A percentile compares a stretch with the other conserved stretches of the same genome.
Evolutionary conservation across 2,888 invertebrate genomes (phyloP).

Genomic region (Hypomecis punctinalis): DNA sequence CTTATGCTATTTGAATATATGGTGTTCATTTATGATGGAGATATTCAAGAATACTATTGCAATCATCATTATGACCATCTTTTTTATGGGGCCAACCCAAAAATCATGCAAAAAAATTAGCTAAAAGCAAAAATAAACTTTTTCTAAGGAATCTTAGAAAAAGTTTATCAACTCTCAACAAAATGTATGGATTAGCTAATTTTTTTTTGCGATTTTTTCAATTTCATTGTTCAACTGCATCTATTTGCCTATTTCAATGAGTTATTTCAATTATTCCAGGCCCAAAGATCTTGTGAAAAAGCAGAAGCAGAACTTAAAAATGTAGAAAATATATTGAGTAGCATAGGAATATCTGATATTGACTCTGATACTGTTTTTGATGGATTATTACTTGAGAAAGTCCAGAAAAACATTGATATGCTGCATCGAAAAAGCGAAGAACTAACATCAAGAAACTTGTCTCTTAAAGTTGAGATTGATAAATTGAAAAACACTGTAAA

Average conservation of each 20-base stretch:
- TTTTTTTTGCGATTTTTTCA: too few relatives aligned
- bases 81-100: too few relatives aligned
- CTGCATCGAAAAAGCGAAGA: slow-evolving; percentile 74
- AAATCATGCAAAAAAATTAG: too few relatives aligned
- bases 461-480: slow-evolving; percentile 71
- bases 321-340: slow-evolving; percentile 67
- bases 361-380: slow-evolving; percentile 57
- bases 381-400: slow-evolving; percentile 65
- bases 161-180: too few relatives aligned
- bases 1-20: not conserved
- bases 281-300: slow-evolving; percentile 68
- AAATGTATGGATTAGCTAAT: too few relatives aligned
- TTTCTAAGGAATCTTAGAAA: too few relatives aligned
- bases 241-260: too few relatives aligned
- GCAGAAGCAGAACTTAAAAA: slow-evolving; percentile 80
- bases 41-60: too few relatives aligned
- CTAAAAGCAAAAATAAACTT: too few relatives aligned
- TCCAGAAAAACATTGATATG: slow-evolving; percentile 63
- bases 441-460: slow-evolving; percentile 70
- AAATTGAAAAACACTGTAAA: slow-evolving; percentile 60
- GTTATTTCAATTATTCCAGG: slow-evolving; percentile 58
- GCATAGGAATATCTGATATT: slow-evolving; percentile 66
- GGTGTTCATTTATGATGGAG: not conserved
- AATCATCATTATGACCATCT: too few relatives aligned
- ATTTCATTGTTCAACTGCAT: not conserved